Conservation (phyloP, 2,113 vertebrate species). For the Patagioenas fasciata region DNA sequence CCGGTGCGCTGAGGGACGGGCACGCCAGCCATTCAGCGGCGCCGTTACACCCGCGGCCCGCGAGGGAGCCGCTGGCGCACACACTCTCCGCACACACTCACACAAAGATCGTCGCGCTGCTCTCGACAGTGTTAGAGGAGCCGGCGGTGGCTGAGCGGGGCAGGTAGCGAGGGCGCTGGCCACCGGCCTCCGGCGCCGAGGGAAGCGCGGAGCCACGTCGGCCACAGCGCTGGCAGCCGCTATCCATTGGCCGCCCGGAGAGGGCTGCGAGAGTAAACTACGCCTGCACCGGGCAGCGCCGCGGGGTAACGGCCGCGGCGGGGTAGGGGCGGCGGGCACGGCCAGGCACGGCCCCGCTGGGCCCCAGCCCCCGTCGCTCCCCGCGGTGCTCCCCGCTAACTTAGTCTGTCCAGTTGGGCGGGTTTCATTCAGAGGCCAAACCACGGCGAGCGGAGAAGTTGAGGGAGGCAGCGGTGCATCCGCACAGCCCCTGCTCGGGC, state of each 20-base stretch:
- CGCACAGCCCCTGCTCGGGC: not conserved
- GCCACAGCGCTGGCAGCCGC: conserved; percentile 36
- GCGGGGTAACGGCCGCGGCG: not conserved
- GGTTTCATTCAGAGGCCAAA: conserved; percentile 60
- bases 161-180: conserved; percentile 40
- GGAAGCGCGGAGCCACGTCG: not conserved
- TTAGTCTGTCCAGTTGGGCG: not conserved
- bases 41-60: conserved; percentile 78
- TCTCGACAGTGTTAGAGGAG: conserved; percentile 65
- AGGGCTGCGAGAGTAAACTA: conserved; percentile 73
- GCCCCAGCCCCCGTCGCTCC: too few species aligned
- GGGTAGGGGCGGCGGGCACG: not conserved
- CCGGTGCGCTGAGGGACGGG: conserved; percentile 77
- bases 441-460: conserved; percentile 61
- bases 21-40: conserved; percentile 72
- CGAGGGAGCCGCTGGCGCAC: conserved; percentile 70
- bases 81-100: conserved; percentile 48
- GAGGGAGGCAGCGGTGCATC: conserved; percentile 20
- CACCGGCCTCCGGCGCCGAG: not conserved
- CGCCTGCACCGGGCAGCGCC: conserved; percentile 62
- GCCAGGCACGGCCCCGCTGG: not conserved
- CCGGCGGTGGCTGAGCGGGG: conserved; percentile 33
- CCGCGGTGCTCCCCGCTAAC: not conserved
- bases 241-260: conserved; percentile 65
- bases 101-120: conserved; percentile 78